Conservation (phyloP, 2,113 vertebrate genomes). For the Nipponia nippon region DNA sequence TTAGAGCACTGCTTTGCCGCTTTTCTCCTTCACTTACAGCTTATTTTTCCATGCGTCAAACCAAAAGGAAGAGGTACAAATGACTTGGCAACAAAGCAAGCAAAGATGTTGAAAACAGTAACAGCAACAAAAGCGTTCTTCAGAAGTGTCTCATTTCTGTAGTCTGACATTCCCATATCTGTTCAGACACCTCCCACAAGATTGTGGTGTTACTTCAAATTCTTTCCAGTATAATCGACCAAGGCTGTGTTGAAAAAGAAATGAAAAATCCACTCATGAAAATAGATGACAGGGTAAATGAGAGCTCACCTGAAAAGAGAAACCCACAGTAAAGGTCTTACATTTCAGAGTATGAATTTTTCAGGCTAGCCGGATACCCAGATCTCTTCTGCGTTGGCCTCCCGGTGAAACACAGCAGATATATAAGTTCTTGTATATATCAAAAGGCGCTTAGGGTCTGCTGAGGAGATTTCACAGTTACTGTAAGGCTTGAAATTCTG, state of each 20-base stretch:
- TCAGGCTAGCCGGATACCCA: neutral
- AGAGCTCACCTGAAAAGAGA: neutral
- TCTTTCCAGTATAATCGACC: neutral
- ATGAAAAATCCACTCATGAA: neutral
- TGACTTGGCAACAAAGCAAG: neutral
- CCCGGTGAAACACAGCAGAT: neutral
- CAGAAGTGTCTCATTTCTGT: neutral
- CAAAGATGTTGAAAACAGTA: neutral
- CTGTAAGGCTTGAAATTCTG: neutral
- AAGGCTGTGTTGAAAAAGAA: neutral
- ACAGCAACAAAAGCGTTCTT: neutral
- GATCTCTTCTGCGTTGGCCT: neutral
- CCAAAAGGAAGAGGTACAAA: neutral
- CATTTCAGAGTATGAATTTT: neutral
- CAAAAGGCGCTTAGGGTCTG: neutral
- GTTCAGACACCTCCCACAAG: neutral
- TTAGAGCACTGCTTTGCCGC: neutral
- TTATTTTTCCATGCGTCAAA: neutral
- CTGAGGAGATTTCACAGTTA: neutral
- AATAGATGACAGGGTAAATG: neutral
- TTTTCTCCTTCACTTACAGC: neutral
- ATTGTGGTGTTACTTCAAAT: neutral
- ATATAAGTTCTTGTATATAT: neutral
- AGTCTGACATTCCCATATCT: neutral
- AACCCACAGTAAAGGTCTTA: neutral